Percentiles rank a stretch among this genome's conserved stretches.
Conservation (phyloP, 1,140 invertebrate species). For the Sipha flava region DNA sequence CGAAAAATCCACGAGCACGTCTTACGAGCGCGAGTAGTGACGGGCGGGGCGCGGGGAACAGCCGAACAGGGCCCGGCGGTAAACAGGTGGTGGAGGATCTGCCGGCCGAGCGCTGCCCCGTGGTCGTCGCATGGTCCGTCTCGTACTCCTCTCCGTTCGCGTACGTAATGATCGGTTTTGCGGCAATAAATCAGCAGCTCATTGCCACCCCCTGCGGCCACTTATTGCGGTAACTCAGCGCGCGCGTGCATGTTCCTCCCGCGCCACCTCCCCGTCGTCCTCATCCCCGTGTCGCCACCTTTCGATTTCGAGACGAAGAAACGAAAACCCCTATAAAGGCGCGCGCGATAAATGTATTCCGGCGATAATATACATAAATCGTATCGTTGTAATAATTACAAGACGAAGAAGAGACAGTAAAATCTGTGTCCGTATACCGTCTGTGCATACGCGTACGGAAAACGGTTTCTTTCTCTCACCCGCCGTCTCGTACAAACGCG, state of each 20-base stretch:
- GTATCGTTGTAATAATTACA: too few relatives aligned
- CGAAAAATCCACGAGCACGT: too few relatives aligned
- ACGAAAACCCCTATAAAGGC: neutral
- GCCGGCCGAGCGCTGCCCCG: too few relatives aligned
- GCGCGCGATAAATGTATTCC: neutral
- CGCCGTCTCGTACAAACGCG: too few relatives aligned
- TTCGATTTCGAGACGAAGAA: neutral
- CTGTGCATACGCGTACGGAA: too few relatives aligned
- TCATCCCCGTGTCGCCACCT: neutral
- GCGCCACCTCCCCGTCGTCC: neutral
- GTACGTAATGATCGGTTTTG: slow-evolving; percentile 11
- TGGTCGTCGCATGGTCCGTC: too few relatives aligned
- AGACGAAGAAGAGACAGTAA: neutral
- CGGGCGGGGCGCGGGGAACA: too few relatives aligned
- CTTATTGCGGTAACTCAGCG: neutral
- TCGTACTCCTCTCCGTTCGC: too few relatives aligned
- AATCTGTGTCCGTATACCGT: neutral
- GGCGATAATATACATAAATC: neutral
- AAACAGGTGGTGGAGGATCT: too few relatives aligned
- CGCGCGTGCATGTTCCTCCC: neutral
- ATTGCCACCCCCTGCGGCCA: neutral
- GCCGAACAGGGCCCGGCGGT: too few relatives aligned
- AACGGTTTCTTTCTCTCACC: too few relatives aligned
- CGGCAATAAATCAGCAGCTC: slow-evolving; percentile 18
- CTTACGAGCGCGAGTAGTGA: too few relatives aligned